Percentiles rank a stretch among this genome's conserved stretches.
Conservation (phyloP, 2,888 invertebrate species). For the Erebia palarica region DNA sequence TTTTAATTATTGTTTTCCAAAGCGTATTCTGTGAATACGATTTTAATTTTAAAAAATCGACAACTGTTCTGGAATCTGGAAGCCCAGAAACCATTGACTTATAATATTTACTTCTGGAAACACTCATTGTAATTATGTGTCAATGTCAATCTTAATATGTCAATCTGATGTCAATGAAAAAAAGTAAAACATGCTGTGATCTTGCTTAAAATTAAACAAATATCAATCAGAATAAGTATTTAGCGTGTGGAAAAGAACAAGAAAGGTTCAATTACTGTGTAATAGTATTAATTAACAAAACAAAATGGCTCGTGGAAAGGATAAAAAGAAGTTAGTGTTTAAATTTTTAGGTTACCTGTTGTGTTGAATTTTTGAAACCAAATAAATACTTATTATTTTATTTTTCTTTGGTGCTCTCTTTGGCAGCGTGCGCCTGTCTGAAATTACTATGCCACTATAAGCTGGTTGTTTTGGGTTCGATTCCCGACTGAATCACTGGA, state of each 20-base stretch:
- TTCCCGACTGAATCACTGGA: neutral
- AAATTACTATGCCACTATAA: neutral
- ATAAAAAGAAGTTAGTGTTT: conserved; percentile 74
- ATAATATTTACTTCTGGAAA: too few species aligned
- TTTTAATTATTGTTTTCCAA: too few species aligned
- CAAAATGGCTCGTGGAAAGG: conserved; percentile 75
- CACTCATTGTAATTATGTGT: too few species aligned
- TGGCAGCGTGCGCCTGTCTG: neutral
- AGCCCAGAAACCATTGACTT: too few species aligned
- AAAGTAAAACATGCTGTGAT: neutral
- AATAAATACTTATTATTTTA: neutral
- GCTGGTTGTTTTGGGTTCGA: neutral
- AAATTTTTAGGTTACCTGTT: conserved; percentile 35
- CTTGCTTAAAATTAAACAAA: neutral
- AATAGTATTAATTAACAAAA: conserved; percentile 10
- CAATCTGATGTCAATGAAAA: too few species aligned
- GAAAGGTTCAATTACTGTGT: neutral
- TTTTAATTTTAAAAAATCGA: too few species aligned
- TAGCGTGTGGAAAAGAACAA: neutral
- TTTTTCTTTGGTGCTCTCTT: neutral
- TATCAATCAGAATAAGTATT: neutral
- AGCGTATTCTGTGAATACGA: too few species aligned
- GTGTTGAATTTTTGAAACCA: conserved; percentile 5
- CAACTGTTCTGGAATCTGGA: too few species aligned
- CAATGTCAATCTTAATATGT: too few species aligned